Evolutionary conservation across 2,888 invertebrate genomes (phyloP).

Genomic region (Gortyna flavago): DNA sequence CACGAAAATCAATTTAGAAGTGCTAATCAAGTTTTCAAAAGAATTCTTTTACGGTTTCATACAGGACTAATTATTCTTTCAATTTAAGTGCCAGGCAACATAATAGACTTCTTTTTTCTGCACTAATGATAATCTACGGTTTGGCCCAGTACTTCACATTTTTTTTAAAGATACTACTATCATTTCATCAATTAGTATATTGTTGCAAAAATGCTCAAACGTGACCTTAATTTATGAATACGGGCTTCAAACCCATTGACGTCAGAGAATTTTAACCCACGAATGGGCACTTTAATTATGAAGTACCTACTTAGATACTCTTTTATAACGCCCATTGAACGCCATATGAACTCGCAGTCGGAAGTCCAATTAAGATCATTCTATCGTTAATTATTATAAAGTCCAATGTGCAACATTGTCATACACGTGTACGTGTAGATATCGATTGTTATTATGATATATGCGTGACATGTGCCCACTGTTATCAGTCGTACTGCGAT

Average conservation of each 20-base stretch:
- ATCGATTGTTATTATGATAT: conserved; percentile 61
- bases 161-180: neutral
- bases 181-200: neutral
- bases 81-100: conserved; percentile 20
- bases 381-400: conserved; percentile 50
- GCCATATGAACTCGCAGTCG: conserved; percentile 29
- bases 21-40: conserved; percentile 51
- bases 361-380: conserved; percentile 61
- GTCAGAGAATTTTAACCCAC: conserved; percentile 25
- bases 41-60: conserved; percentile 40
- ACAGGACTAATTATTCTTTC: conserved; percentile 37
- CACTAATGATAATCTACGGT: neutral
- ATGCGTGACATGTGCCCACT: conserved; percentile 50
- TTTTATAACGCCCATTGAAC: neutral
- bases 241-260: conserved; percentile 1
- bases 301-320: neutral
- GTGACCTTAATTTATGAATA: conserved; percentile 16
- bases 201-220: conserved; percentile 1
- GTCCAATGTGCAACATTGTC: conserved; percentile 64
- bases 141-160: neutral
- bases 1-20: conserved; percentile 44
- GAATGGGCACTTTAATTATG: conserved; percentile 7
- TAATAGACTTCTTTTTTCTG: conserved; percentile 16
- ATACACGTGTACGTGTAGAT: conserved; percentile 36
- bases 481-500: conserved; percentile 70